A percentile compares a stretch with the other conserved stretches of the same genome.
These are phyloP conservation scores for Hydractinia echinata DNA, from an alignment of 30 jellyfish, hydroid and myxozoan species.

Conservation along the genomic window DNA sequence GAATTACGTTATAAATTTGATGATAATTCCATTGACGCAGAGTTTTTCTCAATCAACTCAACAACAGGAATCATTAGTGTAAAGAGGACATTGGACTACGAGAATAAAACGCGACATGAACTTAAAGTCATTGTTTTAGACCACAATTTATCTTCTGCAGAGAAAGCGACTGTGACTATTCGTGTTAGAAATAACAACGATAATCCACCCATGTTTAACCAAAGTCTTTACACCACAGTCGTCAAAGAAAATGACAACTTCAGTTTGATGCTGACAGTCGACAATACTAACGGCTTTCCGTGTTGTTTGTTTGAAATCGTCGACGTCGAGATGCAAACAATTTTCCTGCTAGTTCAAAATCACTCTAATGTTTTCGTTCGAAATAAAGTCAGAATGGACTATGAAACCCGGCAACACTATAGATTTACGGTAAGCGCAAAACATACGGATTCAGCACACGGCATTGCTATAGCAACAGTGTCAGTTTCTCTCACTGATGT, in stretches of 20 bases:
- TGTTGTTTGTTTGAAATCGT: not conserved
- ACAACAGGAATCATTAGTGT: slow-evolving; percentile 8
- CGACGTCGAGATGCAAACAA: not conserved
- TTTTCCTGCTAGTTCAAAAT: not conserved
- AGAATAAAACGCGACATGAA: not conserved
- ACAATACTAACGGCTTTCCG: not conserved
- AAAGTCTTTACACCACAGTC: not conserved
- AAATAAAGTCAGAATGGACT: not conserved
- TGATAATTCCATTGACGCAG: not conserved
- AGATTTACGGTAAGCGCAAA: not conserved
- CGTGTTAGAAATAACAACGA: not conserved
- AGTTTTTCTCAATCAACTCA: not conserved
- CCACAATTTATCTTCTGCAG: not conserved
- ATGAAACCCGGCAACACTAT: not conserved
- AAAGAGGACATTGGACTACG: not conserved
- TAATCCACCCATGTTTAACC: not conserved
- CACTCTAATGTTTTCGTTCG: not conserved
- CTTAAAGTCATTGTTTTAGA: not conserved
- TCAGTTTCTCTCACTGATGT: not conserved
- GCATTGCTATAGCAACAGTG: not conserved
- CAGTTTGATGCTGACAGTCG: not conserved
- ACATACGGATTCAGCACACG: not conserved
- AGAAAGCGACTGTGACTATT: not conserved
- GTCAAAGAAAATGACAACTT: not conserved
- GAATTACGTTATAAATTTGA: not conserved